phyloP scores from a whole-genome alignment of 2,888 invertebrate genomes.

The Graphium colonna region DNA sequence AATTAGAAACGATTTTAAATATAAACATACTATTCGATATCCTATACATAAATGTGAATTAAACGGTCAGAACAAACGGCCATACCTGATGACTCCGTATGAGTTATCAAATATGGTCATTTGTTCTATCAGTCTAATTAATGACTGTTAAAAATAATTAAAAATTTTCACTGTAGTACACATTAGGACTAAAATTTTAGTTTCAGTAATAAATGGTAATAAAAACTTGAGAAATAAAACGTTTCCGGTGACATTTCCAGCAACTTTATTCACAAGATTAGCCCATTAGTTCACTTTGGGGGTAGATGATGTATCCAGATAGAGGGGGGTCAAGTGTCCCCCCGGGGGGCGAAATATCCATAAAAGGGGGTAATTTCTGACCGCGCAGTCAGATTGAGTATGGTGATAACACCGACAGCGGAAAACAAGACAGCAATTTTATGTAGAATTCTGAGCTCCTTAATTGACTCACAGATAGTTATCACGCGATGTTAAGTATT shows the following conservation, averaged over 20 bases:
- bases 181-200: no score
- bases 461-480: slow-evolving; percentile 71
- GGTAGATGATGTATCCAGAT: slow-evolving; percentile 78
- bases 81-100: no score
- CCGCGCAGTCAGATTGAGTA: slow-evolving; percentile 74
- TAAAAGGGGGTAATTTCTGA: slow-evolving; percentile 75
- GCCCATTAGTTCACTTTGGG: slow-evolving; percentile 72
- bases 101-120: no score
- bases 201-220: no score
- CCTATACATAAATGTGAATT: no score
- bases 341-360: slow-evolving; percentile 74
- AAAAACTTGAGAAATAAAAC: no score
- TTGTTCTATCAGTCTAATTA: no score
- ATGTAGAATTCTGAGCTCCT: slow-evolving; percentile 68
- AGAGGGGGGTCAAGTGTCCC: slow-evolving; percentile 74
- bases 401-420: slow-evolving; percentile 57
- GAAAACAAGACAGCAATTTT: slow-evolving; percentile 76
- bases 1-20: no score
- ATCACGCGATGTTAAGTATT: slow-evolving; percentile 65
- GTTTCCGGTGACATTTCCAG: slow-evolving; percentile 39
- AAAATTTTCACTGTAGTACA: no score
- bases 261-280: slow-evolving; percentile 42
- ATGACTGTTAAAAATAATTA: no score
- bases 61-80: no score
- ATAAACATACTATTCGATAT: no score